Evolutionary conservation across 2,888 invertebrate genomes (phyloP).

Genomic region (Hypsopygia costalis): DNA sequence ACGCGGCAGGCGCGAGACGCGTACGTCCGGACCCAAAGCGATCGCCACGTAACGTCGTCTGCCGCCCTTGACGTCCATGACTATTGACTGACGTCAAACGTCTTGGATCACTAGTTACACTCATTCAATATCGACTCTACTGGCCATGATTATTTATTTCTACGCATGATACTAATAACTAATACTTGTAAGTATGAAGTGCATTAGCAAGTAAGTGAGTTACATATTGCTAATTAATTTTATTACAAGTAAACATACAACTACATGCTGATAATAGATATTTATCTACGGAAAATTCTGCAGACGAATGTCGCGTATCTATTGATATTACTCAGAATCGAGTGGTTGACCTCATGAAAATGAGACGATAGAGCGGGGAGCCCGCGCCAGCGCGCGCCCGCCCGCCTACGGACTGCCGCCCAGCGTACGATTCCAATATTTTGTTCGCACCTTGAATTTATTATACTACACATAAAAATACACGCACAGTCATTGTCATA

Average conservation of each 20-base stretch:
- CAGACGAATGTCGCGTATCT: slow-evolving; percentile 12
- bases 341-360: slow-evolving; percentile 26
- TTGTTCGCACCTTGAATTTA: slow-evolving; percentile 8
- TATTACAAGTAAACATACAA: neutral
- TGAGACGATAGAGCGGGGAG: slow-evolving; percentile 24
- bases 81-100: slow-evolving; percentile 28
- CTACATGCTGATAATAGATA: neutral
- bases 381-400: slow-evolving; percentile 11
- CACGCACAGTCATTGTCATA: slow-evolving; percentile 2
- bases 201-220: neutral
- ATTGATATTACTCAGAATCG: slow-evolving; percentile 19
- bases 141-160: neutral
- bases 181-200: too few species aligned
- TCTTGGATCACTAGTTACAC: slow-evolving; percentile 8
- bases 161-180: neutral
- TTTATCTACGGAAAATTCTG: slow-evolving; percentile 10
- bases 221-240: neutral
- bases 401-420: slow-evolving; percentile 28
- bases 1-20: slow-evolving; percentile 7
- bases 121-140: neutral
- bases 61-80: slow-evolving; percentile 28
- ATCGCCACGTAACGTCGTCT: slow-evolving; percentile 17
- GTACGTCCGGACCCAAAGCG: slow-evolving; percentile 20
- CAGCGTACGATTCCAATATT: slow-evolving; percentile 15
- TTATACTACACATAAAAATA: slow-evolving; percentile 6